These are phyloP conservation scores for Epicauta chinensis DNA, from an alignment of 1,140 invertebrate species.

Conservation along the genomic window DNA sequence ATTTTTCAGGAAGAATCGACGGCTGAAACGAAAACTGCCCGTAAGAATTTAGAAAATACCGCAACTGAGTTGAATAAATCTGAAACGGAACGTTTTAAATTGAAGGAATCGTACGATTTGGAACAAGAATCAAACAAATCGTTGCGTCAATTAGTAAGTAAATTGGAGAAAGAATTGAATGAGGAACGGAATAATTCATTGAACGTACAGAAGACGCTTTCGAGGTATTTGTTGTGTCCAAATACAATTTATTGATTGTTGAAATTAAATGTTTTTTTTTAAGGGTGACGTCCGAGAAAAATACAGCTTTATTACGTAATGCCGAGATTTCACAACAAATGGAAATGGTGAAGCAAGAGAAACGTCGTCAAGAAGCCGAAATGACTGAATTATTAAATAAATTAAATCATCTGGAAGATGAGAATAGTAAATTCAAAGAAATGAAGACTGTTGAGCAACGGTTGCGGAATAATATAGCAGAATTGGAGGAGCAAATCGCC, in stretches of 20 bases:
- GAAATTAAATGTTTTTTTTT: constrained; percentile 12
- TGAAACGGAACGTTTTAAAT: constrained; percentile 36
- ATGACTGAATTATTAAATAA: constrained; percentile 49
- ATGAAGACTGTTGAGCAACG: constrained; percentile 50
- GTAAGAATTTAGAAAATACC: constrained; percentile 39
- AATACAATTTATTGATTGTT: neutral
- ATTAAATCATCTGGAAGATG: constrained; percentile 45
- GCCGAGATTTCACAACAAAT: constrained; percentile 78
- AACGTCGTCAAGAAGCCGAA: constrained; percentile 57
- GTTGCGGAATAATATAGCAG: constrained; percentile 54
- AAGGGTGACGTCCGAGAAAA: constrained; percentile 65
- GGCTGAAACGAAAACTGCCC: constrained; percentile 37
- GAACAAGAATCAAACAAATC: constrained; percentile 35
- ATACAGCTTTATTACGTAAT: constrained; percentile 68
- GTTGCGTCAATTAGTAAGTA: constrained; percentile 32
- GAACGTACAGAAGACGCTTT: constrained; percentile 40
- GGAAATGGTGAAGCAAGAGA: constrained; percentile 64
- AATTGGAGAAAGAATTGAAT: constrained; percentile 37
- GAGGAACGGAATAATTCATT: constrained; percentile 38
- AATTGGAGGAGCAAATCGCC: constrained; percentile 66
- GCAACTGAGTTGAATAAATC: constrained; percentile 37
- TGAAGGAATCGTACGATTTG: constrained; percentile 34
- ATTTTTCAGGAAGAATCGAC: constrained; percentile 24
- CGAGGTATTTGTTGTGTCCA: constrained; percentile 28
- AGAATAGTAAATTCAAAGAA: constrained; percentile 46